These are phyloP conservation scores for Perognathus longimembris DNA, from an alignment of 2,113 vertebrate species.

Conservation along the genomic window DNA sequence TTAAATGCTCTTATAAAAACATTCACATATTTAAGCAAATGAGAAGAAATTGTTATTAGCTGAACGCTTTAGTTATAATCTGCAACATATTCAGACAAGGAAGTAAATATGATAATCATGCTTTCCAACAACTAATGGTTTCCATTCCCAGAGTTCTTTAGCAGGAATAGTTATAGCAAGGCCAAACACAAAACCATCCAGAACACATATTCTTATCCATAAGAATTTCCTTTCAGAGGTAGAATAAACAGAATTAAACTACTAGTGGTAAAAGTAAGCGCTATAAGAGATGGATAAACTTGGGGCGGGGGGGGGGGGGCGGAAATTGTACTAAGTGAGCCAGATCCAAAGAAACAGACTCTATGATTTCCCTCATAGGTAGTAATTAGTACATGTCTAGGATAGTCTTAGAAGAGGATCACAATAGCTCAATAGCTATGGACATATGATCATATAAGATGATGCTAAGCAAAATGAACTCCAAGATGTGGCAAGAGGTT, in stretches of 20 bases:
- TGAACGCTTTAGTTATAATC: conserved; percentile 47
- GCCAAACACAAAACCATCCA: background rate
- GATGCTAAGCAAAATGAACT: no score
- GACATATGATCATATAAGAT: no score
- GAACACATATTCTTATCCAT: background rate
- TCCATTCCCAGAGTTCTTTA: conserved; percentile 15
- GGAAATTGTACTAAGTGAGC: no score
- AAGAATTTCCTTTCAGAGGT: background rate
- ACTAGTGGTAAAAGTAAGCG: background rate
- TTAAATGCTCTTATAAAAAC: background rate
- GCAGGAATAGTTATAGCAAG: background rate
- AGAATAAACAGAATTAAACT: background rate
- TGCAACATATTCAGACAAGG: background rate
- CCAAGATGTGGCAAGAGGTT: no score
- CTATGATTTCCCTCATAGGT: no score
- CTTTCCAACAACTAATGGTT: conserved; percentile 17
- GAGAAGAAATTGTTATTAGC: background rate
- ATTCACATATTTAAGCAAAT: conserved; percentile 3
- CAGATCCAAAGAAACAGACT: no score
- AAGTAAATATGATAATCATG: conserved; percentile 6
- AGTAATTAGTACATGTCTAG: no score
- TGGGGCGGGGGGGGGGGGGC: no score
- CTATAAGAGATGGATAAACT: no score
- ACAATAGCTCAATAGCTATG: no score
- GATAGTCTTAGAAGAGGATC: no score